phyloP scores from a whole-genome alignment of 2,113 vertebrate species.

The Stigmatopora argus region DNA sequence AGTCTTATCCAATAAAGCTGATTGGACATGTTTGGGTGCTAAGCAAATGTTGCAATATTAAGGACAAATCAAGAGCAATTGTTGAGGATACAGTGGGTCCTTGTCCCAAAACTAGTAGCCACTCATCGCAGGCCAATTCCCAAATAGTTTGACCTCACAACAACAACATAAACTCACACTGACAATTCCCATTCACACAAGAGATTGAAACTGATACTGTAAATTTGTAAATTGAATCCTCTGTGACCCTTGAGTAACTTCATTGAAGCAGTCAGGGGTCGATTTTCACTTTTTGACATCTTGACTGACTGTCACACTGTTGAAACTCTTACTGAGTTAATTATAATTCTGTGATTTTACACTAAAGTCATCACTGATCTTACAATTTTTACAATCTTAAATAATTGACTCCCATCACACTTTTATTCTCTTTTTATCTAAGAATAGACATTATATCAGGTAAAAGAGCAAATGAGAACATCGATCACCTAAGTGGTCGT shows the following conservation, averaged over 20 bases:
- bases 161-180: slow-evolving; percentile 6
- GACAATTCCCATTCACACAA: slow-evolving; percentile 13
- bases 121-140: slow-evolving; percentile 19
- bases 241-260: slow-evolving; percentile 15
- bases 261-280: slow-evolving; percentile 27
- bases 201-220: background rate
- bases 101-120: slow-evolving; percentile 36
- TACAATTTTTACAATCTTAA: slow-evolving; percentile 1
- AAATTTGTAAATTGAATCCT: slow-evolving; percentile 1
- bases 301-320: slow-evolving; percentile 9
- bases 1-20: no score
- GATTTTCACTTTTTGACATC: slow-evolving; percentile 36
- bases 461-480: slow-evolving; percentile 2
- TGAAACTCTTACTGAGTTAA: slow-evolving; percentile 16
- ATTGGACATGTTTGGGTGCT: slow-evolving; percentile 11
- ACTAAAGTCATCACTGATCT: background rate
- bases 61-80: slow-evolving; percentile 27
- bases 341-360: slow-evolving; percentile 4
- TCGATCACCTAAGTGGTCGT: slow-evolving; percentile 13
- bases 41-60: slow-evolving; percentile 27
- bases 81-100: slow-evolving; percentile 2
- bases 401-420: background rate
- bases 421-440: background rate
- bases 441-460: background rate
- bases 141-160: slow-evolving; percentile 21